Evolutionary conservation across 1,140 invertebrate genomes (phyloP), one percentile per base, ranked within the genome.

Genomic region (Nomia melanderi): DNA sequence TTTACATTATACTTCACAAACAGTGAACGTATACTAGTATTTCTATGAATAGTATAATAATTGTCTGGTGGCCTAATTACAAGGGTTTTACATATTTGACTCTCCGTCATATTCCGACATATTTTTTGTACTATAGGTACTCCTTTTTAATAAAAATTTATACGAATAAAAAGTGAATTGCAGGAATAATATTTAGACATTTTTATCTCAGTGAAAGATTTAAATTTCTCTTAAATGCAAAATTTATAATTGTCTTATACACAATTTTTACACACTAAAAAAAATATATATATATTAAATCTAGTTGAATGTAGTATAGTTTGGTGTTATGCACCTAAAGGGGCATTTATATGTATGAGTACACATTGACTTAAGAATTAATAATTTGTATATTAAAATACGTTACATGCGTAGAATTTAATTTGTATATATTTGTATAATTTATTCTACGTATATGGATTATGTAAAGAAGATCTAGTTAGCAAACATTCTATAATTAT

Each of bases 341-440:
- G 82, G 82, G 78, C 81, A 84, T 83, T 84, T 77, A 73, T 73
- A 73, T 44, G 12, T 63, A 70, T 59, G 56, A 47, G 39, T 82
- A 39, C 29, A 70, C 59, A 60, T 31, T 67, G 20, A 31, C 44
- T 64, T 65, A 78, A 82, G 53, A 59, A 78, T 70, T 63, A 69
- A 64, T 81, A 9, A 75, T 83, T 76, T 84, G 41, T 83, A 74
- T 70, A 77, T 73, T 67, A 72, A 20, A 39, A 50, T 78, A 66
- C 14, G 50, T 73, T 66, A 73, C 31, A 47, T 76, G 36, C 63
- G 56, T 82, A 83, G 59, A 73, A 67, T 44, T 70, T 82, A 63
- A 79, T 77, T 83, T 83, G 67, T 84, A 83, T 44, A 84, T 76
- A 83, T 60, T 71, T 74, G 75, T 62, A 78, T 73, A 83, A 83